Conservation (phyloP, 2,797 vertebrate species). For the Phaenicophaeus curvirostris region DNA sequence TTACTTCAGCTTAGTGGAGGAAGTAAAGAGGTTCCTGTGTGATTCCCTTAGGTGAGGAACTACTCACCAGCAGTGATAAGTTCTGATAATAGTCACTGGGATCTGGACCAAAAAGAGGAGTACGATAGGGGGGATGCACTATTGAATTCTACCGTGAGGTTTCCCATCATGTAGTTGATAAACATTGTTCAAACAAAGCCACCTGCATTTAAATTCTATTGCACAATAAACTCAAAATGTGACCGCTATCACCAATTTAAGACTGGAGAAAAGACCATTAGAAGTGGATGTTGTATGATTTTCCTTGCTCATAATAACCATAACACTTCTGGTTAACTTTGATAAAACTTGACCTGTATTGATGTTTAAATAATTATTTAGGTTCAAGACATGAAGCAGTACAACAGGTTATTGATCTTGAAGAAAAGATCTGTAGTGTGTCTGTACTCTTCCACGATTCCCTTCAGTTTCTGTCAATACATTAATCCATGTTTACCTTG, state of each 20-base stretch:
- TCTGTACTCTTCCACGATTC: neutral
- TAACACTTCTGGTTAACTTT: neutral
- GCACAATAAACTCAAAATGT: neutral
- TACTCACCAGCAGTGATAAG: neutral
- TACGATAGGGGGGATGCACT: neutral
- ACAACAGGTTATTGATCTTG: neutral
- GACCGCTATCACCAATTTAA: neutral
- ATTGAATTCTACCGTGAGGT: neutral
- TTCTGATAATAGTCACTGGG: neutral
- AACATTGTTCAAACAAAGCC: neutral
- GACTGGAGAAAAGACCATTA: neutral
- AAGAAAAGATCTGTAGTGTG: neutral
- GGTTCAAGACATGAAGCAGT: neutral
- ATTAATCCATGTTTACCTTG: neutral
- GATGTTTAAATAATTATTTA: neutral
- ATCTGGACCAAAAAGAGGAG: neutral
- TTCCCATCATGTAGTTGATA: neutral
- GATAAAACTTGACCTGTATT: neutral
- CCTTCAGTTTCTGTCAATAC: neutral
- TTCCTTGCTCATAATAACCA: neutral
- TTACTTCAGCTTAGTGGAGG: neutral
- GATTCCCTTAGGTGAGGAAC: accelerated
- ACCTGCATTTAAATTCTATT: neutral
- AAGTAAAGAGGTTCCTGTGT: neutral
- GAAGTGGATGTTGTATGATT: neutral